Evolutionary conservation across 2,888 invertebrate genomes (phyloP).

Genomic region (Clunio marinus): DNA sequence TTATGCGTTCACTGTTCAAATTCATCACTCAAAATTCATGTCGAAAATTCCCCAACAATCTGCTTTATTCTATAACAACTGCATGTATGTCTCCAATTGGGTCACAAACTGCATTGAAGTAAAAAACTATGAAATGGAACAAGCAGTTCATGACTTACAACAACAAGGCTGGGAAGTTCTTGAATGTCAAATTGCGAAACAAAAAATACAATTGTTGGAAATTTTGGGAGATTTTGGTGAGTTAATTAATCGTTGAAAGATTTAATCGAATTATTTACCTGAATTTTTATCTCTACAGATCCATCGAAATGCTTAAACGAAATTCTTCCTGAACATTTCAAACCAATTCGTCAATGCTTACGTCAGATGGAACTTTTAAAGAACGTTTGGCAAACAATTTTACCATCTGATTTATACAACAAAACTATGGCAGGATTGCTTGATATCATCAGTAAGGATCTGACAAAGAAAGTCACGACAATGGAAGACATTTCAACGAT

Average conservation of each 20-base stretch:
- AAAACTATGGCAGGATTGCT: constrained; percentile 59
- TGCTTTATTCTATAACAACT: constrained; percentile 89
- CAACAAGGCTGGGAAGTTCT: constrained; percentile 67
- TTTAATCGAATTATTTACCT: background rate
- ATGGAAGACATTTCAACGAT: constrained; percentile 84
- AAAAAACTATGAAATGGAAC: constrained; percentile 56
- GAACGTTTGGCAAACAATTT: constrained; percentile 82
- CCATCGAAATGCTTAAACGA: constrained; percentile 43
- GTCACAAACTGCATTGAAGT: constrained; percentile 57
- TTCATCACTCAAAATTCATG: constrained; percentile 72
- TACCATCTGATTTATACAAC: constrained; percentile 72
- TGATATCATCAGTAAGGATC: constrained; percentile 49
- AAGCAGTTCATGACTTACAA: constrained; percentile 64
- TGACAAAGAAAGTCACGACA: constrained; percentile 56
- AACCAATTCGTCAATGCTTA: constrained; percentile 75
- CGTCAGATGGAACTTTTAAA: constrained; percentile 77
- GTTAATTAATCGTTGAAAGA: constrained; percentile 38
- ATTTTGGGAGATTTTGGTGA: constrained; percentile 71
- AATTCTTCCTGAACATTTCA: constrained; percentile 53
- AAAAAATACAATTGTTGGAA: constrained; percentile 69
- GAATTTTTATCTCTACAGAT: constrained; percentile 27
- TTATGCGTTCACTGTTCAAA: constrained; percentile 73
- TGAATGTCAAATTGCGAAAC: constrained; percentile 67
- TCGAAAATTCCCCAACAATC: constrained; percentile 80
- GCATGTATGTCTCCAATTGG: constrained; percentile 81